Base-by-base conservation (phyloP, 23 tunicate genomes). In the Trididemnum miniatum region DNA sequence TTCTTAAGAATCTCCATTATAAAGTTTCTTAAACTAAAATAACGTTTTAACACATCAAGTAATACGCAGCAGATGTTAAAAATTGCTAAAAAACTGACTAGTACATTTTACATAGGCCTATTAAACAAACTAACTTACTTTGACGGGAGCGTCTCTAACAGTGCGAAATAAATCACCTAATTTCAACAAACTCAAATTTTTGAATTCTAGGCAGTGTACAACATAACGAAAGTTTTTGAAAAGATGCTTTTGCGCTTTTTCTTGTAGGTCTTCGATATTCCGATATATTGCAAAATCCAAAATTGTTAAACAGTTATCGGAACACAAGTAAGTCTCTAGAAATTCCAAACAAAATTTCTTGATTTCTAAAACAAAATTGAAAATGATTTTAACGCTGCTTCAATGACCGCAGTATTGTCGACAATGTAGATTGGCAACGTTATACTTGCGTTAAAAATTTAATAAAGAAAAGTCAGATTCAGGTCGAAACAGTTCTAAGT, bases 341-440 rank as follows among this genome's bases (percentile, higher is more conserved):
- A 73, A 73, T 1, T 73, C 79, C 25, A 73, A 3, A 24, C 79
- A 73, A 30, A 73, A 73, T 39, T 73, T 73, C 32, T 73, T 73
- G 31, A 73, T 26, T 26, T 73, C 79, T 73, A 26, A 38, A 73
- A 37, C 15, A 37, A 12, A 67, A n/a, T n/a, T n/a, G n/a, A n/a
- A n/a, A n/a, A n/a, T n/a, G n/a, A n/a, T n/a, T n/a, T n/a, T n/a
- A n/a, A n/a, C n/a, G n/a, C n/a, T n/a, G n/a, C n/a, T n/a, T n/a
- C n/a, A n/a, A n/a, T n/a, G n/a, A n/a, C n/a, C n/a, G n/a, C n/a
- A n/a, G n/a, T n/a, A n/a, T n/a, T n/a, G n/a, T n/a, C n/a, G n/a
- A n/a, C n/a, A n/a, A n/a, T n/a, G n/a, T n/a, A n/a, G n/a, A n/a
- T n/a, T n/a, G n/a, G n/a, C n/a, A n/a, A n/a, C n/a, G n/a, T n/a